These are phyloP conservation scores for Peromyscus eremicus DNA, from an alignment of 2,797 vertebrate species.

Conservation along the genomic window DNA sequence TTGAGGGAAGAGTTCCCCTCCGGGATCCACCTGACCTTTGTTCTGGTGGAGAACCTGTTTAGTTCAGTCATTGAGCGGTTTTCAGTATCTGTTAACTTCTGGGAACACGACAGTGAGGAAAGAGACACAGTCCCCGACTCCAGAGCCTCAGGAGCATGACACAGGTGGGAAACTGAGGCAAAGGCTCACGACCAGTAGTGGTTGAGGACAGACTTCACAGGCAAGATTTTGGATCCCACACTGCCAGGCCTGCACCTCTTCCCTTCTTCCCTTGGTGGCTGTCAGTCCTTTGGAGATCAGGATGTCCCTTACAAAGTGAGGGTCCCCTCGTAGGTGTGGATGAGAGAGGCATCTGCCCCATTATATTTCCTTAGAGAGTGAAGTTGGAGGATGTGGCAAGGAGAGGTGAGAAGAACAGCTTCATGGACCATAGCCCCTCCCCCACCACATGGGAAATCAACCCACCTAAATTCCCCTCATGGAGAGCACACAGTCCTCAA, in stretches of 20 bases:
- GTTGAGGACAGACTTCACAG: neutral
- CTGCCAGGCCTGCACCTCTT: neutral
- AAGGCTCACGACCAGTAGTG: neutral
- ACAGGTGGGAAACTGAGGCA: conserved; percentile 16
- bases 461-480: neutral
- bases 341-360: neutral
- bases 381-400: neutral
- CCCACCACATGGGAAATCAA: neutral
- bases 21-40: neutral
- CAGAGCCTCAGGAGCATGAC: neutral
- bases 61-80: neutral
- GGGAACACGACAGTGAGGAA: neutral
- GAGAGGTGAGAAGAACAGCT: neutral
- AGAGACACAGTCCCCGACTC: neutral
- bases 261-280: neutral
- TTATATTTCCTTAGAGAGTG: neutral
- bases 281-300: neutral
- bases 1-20: neutral
- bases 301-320: neutral
- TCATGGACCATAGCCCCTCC: neutral
- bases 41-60: neutral
- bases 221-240: neutral
- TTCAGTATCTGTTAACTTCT: neutral
- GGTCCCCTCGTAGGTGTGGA: neutral
- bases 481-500: neutral